Conservation (phyloP, 2,113 vertebrate species). For the Oreotrochilus melanogaster region DNA sequence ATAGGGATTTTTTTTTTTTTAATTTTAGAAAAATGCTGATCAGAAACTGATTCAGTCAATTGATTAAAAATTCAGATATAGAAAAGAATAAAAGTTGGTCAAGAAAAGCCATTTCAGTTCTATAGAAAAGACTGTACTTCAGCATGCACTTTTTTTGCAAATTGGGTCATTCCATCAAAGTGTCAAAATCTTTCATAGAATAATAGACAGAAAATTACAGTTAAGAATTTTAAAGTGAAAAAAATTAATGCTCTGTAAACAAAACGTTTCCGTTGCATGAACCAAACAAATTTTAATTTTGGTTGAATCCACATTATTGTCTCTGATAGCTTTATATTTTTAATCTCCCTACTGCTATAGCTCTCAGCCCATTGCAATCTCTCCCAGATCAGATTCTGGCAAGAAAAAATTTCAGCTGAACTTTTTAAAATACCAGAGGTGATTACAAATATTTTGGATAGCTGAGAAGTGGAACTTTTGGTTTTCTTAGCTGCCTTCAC, state of each 20-base stretch:
- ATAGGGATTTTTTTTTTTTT: neutral
- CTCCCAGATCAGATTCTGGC: neutral
- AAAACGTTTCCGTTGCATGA: neutral
- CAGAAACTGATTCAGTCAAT: neutral
- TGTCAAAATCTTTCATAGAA: neutral
- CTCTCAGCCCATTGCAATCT: neutral
- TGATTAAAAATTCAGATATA: neutral
- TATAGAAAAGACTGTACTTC: neutral
- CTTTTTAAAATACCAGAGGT: neutral
- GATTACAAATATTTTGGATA: neutral
- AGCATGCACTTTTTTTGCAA: neutral
- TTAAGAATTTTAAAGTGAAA: neutral
- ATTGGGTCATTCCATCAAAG: neutral
- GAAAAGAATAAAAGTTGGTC: neutral
- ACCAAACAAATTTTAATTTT: neutral
- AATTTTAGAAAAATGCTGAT: neutral
- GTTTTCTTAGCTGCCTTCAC: neutral
- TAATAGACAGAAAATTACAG: neutral
- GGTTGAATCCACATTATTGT: neutral
- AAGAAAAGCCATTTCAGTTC: neutral
- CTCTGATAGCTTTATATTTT: neutral
- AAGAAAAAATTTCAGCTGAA: neutral
- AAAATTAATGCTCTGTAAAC: neutral
- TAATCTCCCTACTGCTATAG: neutral
- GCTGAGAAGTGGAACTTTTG: neutral